Evolutionary conservation across 2,888 invertebrate species (phyloP).

Genomic region (Caenorhabditis parvicauda): DNA sequence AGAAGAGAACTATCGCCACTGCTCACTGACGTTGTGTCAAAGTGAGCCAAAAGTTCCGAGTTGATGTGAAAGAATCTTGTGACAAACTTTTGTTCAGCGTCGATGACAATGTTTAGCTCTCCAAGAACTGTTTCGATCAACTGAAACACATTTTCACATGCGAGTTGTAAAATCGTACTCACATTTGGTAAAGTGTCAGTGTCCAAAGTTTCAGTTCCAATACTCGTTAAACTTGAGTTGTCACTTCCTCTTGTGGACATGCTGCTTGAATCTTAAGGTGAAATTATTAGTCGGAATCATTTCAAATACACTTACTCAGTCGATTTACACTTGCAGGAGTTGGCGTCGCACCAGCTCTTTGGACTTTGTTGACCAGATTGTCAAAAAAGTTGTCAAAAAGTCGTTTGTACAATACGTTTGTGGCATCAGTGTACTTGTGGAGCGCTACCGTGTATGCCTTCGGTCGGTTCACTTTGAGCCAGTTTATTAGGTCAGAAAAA

Average conservation of each 20-base stretch:
- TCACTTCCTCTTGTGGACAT: slow-evolving; percentile 15
- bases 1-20: slow-evolving; percentile 42
- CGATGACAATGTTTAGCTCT: slow-evolving; percentile 83
- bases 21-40: slow-evolving; percentile 50
- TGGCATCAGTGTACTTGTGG: slow-evolving; percentile 52
- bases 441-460: slow-evolving; percentile 29
- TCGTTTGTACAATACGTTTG: slow-evolving; percentile 45
- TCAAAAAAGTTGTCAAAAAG: slow-evolving; percentile 50
- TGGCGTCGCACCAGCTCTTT: slow-evolving; percentile 9
- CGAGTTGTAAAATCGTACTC: neutral
- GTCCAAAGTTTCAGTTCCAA: slow-evolving; percentile 21
- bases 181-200: slow-evolving; percentile 9
- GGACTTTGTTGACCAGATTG: slow-evolving; percentile 30
- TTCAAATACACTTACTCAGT: slow-evolving; percentile 3
- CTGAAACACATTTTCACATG: slow-evolving; percentile 52
- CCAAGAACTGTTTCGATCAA: slow-evolving; percentile 82
- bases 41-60: slow-evolving; percentile 61
- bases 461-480: slow-evolving; percentile 66
- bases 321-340: no score
- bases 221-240: slow-evolving; percentile 22
- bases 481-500: slow-evolving; percentile 53
- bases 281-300: neutral
- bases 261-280: slow-evolving; percentile 11
- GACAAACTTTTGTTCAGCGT: slow-evolving; percentile 92
- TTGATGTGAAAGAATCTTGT: slow-evolving; percentile 85